Conservation (phyloP, 2,797 vertebrate species). For the Falco columbarius region DNA sequence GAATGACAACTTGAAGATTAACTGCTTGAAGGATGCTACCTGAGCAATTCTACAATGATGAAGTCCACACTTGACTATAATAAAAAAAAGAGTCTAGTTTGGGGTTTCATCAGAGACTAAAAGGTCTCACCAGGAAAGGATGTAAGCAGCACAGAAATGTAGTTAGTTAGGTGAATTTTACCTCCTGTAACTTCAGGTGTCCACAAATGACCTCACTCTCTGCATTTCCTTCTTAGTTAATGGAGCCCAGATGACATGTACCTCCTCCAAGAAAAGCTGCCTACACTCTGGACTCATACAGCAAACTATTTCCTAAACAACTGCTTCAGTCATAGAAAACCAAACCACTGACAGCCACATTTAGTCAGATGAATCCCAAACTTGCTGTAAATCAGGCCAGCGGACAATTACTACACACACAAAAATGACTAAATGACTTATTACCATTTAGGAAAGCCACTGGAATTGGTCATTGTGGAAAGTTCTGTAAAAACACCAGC, state of each 20-base stretch:
- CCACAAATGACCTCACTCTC: fast-evolving
- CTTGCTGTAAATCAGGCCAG: neutral
- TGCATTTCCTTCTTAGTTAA: neutral
- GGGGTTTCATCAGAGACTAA: neutral
- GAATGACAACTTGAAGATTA: neutral
- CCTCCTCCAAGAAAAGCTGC: neutral
- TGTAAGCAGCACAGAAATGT: neutral
- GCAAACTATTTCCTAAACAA: neutral
- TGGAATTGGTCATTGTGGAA: neutral
- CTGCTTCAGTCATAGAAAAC: neutral
- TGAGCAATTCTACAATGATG: neutral
- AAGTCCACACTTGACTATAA: neutral
- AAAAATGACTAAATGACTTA: neutral
- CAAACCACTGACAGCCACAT: neutral
- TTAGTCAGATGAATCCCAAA: neutral
- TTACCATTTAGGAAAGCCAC: neutral
- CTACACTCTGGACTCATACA: neutral
- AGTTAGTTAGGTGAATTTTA: neutral
- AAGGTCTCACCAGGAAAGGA: neutral
- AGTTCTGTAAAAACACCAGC: neutral
- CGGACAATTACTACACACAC: neutral
- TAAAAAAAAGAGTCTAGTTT: neutral
- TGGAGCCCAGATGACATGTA: neutral
- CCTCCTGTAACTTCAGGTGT: neutral
- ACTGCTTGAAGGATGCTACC: neutral